Evolutionary conservation across 1,140 invertebrate species (phyloP).

Genomic region (Melipona quadrifasciata): DNA sequence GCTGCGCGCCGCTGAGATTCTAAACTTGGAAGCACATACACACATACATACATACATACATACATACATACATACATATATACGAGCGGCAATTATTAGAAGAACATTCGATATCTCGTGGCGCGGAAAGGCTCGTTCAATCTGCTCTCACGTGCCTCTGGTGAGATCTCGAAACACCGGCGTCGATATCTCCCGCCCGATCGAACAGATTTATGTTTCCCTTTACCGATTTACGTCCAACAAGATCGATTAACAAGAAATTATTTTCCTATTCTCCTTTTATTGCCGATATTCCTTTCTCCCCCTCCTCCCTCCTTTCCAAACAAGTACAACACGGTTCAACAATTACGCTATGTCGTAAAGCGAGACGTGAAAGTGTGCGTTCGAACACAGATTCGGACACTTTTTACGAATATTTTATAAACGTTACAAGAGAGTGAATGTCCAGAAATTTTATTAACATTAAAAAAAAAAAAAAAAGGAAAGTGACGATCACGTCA

Average conservation of each 20-base stretch:
- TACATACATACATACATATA: not conserved
- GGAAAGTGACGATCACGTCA: too few species aligned
- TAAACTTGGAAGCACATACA: slow-evolving; percentile 21
- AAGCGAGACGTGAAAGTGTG: too few species aligned
- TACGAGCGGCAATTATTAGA: slow-evolving; percentile 24
- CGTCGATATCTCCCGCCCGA: not conserved
- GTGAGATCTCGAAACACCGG: slow-evolving; percentile 3
- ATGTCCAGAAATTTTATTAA: too few species aligned
- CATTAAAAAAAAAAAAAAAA: too few species aligned
- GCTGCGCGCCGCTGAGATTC: not conserved
- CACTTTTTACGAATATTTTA: too few species aligned
- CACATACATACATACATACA: too few species aligned
- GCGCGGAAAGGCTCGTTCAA: slow-evolving; percentile 30
- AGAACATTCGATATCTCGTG: slow-evolving; percentile 13
- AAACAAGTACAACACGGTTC: too few species aligned
- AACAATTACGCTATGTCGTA: too few species aligned
- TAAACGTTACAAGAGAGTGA: too few species aligned
- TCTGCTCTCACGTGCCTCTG: not conserved
- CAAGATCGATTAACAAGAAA: not conserved
- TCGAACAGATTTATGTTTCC: not conserved
- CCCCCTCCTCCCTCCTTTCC: too few species aligned
- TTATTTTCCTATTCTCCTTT: not conserved
- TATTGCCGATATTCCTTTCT: not conserved
- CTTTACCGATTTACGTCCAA: not conserved
- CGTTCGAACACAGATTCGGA: too few species aligned